Conservation (phyloP, 1,140 invertebrate species). For the Grapholita molesta region DNA sequence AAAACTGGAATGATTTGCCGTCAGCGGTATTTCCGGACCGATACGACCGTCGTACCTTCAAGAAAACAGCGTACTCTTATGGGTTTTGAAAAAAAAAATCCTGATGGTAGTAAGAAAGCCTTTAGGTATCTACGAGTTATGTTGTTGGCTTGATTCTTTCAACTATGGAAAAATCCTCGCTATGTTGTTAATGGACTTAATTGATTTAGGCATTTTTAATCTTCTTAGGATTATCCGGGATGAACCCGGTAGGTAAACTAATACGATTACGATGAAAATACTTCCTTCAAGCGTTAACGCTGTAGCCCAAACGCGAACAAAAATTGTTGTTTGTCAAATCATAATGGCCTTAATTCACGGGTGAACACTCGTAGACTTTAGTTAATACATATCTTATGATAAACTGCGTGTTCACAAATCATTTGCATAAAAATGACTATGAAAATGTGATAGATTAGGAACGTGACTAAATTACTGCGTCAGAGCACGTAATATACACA, state of each 20-base stretch:
- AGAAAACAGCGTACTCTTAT: too few relatives aligned
- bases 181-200: neutral
- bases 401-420: neutral
- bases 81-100: too few relatives aligned
- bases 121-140: too few relatives aligned
- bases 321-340: neutral
- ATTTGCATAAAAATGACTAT: neutral
- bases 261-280: constrained; percentile 11
- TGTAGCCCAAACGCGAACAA: neutral
- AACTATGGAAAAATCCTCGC: neutral
- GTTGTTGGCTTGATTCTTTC: too few relatives aligned
- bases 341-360: neutral
- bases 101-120: too few relatives aligned
- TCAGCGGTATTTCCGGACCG: too few relatives aligned
- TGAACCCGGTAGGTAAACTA: constrained; percentile 9
- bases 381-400: neutral
- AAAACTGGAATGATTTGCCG: too few relatives aligned
- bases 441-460: neutral
- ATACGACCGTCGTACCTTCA: too few relatives aligned
- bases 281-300: neutral
- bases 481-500: neutral
- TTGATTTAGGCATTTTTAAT: constrained; percentile 9
- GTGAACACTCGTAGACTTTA: neutral
- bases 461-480: neutral
- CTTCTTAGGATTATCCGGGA: constrained; percentile 7